Evolutionary conservation across 2,797 vertebrate genomes (phyloP).

Genomic region (Cryptoblepharus egeriae): DNA sequence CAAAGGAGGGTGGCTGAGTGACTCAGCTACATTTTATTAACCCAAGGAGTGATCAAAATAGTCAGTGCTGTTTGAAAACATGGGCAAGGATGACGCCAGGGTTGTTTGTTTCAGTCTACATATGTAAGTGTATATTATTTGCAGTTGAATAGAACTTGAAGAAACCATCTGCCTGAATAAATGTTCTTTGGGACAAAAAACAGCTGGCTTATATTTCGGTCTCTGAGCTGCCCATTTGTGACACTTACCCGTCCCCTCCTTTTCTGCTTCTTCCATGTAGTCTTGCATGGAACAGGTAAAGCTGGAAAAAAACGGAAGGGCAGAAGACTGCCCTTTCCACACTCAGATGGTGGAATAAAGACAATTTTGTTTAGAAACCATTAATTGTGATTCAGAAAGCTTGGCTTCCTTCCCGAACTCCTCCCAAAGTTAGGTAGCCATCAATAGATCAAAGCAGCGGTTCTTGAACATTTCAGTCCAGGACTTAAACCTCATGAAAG

Average conservation of each 20-base stretch:
- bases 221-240: not conserved
- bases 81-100: not conserved
- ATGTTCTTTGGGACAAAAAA: constrained; percentile 52
- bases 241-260: too few relatives aligned
- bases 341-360: too few relatives aligned
- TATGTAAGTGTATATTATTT: constrained; percentile 2
- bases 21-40: constrained; percentile 29
- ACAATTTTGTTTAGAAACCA: not conserved
- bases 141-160: constrained; percentile 34
- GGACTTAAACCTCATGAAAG: too few relatives aligned
- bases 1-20: constrained; percentile 50
- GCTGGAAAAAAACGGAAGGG: not conserved
- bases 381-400: not conserved
- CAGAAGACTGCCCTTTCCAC: too few relatives aligned
- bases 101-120: constrained; percentile 2
- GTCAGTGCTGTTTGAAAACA: not conserved
- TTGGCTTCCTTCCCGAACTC: not conserved
- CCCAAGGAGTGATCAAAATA: constrained; percentile 28
- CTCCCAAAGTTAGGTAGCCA: not conserved
- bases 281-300: not conserved
- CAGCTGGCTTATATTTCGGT: constrained; percentile 55
- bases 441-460: not conserved
- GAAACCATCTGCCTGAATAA: not conserved
- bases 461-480: too few relatives aligned
- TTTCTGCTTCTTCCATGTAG: not conserved